A percentile compares a stretch with the other conserved stretches of the same genome.
These are phyloP conservation scores for Priocnemis perturbator DNA, from an alignment of 2,888 invertebrate genomes.

Conservation along the genomic window DNA sequence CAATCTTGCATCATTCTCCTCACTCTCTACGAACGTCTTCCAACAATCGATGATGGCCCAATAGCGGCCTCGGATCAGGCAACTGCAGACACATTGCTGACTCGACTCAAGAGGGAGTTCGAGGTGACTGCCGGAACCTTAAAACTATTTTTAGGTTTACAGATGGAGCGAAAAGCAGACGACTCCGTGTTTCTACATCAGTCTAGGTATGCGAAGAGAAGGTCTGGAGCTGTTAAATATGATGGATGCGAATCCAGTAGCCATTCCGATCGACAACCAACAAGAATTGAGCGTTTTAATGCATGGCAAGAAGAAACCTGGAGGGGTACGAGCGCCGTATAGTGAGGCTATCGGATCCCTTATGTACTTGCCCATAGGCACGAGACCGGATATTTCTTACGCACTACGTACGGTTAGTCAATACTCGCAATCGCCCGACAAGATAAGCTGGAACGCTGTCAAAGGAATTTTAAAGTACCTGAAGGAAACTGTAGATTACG, in stretches of 20 bases:
- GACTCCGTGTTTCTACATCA: neutral
- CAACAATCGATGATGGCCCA: no score
- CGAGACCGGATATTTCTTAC: neutral
- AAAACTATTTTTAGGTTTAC: neutral
- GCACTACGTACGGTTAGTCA: neutral
- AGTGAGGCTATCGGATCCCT: neutral
- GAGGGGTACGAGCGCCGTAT: neutral
- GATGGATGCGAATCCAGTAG: no score
- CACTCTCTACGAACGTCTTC: no score
- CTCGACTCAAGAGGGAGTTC: no score
- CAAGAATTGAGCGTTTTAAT: neutral
- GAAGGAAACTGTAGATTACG: constrained; percentile 40
- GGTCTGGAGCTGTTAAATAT: neutral
- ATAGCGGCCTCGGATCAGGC: no score
- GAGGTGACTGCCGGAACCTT: neutral
- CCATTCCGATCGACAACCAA: neutral
- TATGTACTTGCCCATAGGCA: neutral
- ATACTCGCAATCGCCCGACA: neutral
- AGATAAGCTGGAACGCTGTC: neutral
- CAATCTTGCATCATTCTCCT: no score
- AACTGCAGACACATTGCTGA: no score
- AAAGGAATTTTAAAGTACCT: no score
- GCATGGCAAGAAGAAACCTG: neutral
- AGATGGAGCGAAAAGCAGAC: neutral
- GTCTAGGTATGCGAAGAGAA: neutral